Percentiles rank a stretch among this genome's conserved stretches.
Evolutionary conservation across 2,888 invertebrate species (phyloP).

Genomic region (Capitulum mitella): DNA sequence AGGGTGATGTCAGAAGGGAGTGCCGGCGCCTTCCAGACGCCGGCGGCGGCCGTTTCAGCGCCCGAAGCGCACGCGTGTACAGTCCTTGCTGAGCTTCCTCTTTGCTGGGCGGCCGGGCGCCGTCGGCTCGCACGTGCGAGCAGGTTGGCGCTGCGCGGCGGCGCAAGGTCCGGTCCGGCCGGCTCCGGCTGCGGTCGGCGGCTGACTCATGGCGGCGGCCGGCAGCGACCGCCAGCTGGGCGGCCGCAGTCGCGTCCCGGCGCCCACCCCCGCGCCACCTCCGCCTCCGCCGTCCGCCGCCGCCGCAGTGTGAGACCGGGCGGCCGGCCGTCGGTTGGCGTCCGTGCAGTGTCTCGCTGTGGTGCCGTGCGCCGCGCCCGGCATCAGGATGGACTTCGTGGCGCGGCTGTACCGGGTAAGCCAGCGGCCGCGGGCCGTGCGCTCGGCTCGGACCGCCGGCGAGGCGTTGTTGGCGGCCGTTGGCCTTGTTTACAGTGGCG

Average conservation of each 20-base stretch:
- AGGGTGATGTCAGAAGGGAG: no score
- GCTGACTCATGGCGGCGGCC: neutral
- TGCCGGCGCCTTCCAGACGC: no score
- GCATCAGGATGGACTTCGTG: neutral
- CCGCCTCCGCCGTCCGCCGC: no score
- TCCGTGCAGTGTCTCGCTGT: neutral
- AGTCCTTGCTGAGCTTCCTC: no score
- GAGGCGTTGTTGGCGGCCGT: neutral
- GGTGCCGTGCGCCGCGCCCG: neutral
- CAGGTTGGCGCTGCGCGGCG: neutral
- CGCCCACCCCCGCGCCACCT: neutral
- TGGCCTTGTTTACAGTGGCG: neutral
- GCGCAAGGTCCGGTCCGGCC: neutral
- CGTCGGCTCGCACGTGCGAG: no score
- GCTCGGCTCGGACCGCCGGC: neutral
- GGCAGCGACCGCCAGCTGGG: neutral
- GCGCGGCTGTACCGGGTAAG: slow-evolving; percentile 13
- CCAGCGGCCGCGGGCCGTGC: neutral
- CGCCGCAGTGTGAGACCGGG: neutral
- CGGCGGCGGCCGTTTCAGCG: no score
- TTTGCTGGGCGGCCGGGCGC: no score
- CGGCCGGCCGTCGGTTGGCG: neutral
- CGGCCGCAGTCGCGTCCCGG: neutral
- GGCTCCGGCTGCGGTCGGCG: neutral
- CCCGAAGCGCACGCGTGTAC: no score